Percentiles rank a stretch among this genome's conserved stretches.
Conservation (phyloP, 1,140 invertebrate genomes). For the Zaprionus ghesquierei region DNA sequence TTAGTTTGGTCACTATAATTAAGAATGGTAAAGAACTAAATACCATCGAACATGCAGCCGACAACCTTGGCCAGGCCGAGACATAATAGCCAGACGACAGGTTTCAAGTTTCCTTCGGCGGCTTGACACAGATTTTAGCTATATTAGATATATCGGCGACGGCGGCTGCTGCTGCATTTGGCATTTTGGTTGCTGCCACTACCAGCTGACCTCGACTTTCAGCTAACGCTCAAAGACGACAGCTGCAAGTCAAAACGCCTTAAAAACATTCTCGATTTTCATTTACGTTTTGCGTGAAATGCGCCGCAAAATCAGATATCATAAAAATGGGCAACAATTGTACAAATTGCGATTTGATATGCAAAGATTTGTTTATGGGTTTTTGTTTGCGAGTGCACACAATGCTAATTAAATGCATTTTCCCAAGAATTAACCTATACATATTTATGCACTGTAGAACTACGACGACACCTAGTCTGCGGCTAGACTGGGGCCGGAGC, state of each 20-base stretch:
- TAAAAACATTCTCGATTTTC: slow-evolving; percentile 31
- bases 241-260: slow-evolving; percentile 36
- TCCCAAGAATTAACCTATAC: slow-evolving; percentile 6
- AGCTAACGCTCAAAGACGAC: slow-evolving; percentile 28
- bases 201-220: slow-evolving; percentile 73
- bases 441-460: background rate
- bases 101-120: slow-evolving; percentile 72
- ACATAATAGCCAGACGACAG: slow-evolving; percentile 41
- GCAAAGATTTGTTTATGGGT: background rate
- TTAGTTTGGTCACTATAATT: slow-evolving; percentile 35
- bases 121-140: slow-evolving; percentile 67
- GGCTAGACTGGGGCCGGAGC: background rate
- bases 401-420: slow-evolving; percentile 27
- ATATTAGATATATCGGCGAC: slow-evolving; percentile 51
- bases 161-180: slow-evolving; percentile 62
- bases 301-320: background rate
- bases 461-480: background rate
- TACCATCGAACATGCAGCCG: slow-evolving; percentile 33
- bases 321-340: background rate
- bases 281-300: background rate
- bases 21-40: slow-evolving; percentile 62
- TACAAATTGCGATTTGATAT: background rate
- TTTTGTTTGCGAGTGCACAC: background rate
- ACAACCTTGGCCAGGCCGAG: slow-evolving; percentile 40
- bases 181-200: slow-evolving; percentile 65